Conservation (phyloP, 2,113 vertebrate species). For the Brachirus orientalis region DNA sequence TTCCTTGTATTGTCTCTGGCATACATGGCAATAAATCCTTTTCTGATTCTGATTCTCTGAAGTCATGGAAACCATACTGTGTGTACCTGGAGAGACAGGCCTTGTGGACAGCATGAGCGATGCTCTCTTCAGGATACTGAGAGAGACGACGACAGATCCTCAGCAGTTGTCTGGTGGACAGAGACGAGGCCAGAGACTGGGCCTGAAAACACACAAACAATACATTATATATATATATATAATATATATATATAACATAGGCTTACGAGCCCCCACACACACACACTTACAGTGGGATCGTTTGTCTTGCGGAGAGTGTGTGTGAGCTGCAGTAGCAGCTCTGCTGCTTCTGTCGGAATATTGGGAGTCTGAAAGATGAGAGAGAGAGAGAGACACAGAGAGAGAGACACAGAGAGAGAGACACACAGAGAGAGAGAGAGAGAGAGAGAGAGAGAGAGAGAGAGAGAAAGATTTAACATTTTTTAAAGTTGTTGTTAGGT, state of each 20-base stretch:
- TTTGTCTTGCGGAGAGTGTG: conserved; percentile 89
- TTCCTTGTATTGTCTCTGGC: no score
- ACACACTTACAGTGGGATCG: conserved; percentile 87
- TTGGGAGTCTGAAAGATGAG: conserved; percentile 84
- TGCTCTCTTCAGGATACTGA: conserved; percentile 89
- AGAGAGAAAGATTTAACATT: no score
- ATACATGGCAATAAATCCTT: no score
- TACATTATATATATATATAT: background rate
- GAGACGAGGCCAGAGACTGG: conserved; percentile 91
- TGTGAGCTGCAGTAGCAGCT: conserved; percentile 89
- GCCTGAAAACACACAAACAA: conserved; percentile 77
- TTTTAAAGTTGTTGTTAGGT: no score
- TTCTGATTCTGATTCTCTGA: no score
- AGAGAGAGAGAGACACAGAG: background rate
- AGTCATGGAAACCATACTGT: no score
- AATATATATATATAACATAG: background rate
- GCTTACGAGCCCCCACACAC: no score
- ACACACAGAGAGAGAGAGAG: no score
- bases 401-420: background rate
- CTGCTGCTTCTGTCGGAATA: conserved; percentile 84
- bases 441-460: no score
- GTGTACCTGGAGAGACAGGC: conserved; percentile 95
- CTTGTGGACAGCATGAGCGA: conserved; percentile 89
- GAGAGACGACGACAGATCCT: conserved; percentile 92
- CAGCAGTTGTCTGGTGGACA: conserved; percentile 93